These are phyloP conservation scores for Phaethornis superciliosus DNA, from an alignment of 2,113 vertebrate species.

Conservation along the genomic window DNA sequence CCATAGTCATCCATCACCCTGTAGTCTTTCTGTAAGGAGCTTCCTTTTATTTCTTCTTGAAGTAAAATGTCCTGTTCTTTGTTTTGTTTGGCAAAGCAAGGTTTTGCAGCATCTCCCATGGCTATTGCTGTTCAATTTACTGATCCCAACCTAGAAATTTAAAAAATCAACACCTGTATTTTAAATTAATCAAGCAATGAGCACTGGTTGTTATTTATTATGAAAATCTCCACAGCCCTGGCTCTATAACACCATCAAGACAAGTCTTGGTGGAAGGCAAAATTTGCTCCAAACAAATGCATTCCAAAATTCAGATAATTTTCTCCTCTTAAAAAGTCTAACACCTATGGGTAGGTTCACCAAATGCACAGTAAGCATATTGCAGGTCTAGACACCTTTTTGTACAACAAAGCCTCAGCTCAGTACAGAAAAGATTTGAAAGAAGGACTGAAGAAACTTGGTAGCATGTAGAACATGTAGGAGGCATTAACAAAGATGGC, in stretches of 20 bases:
- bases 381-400: neutral
- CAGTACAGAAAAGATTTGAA: neutral
- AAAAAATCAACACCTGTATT: neutral
- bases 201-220: neutral
- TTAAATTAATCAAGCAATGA: neutral
- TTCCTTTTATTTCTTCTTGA: slow-evolving; percentile 81
- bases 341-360: neutral
- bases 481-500: rapidly evolving
- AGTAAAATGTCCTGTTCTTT: slow-evolving; percentile 71
- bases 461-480: neutral
- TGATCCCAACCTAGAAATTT: slow-evolving; percentile 46
- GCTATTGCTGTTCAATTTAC: slow-evolving; percentile 57
- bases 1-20: slow-evolving; percentile 73
- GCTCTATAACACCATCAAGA: neutral
- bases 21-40: slow-evolving; percentile 53
- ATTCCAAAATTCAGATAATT: neutral
- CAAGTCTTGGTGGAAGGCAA: neutral
- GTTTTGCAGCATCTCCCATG: slow-evolving; percentile 86
- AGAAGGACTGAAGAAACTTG: neutral
- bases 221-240: neutral
- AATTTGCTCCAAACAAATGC: neutral
- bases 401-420: neutral
- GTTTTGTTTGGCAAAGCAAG: slow-evolving; percentile 76
- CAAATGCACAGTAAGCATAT: neutral
- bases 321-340: neutral